phyloP scores from a whole-genome alignment of 2,797 vertebrate genomes.

The Caiman crocodilus region DNA sequence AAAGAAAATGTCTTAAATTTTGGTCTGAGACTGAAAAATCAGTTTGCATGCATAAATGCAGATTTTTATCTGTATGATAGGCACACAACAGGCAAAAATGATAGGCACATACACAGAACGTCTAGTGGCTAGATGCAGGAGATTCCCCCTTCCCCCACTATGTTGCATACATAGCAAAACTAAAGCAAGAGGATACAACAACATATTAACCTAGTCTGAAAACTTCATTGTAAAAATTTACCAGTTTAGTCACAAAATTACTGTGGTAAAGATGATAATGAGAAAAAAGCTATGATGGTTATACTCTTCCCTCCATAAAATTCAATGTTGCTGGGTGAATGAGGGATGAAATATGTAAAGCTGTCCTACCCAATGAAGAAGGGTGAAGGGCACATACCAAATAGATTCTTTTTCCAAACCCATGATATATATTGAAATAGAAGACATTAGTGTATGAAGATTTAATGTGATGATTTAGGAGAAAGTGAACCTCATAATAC shows the following conservation, averaged over 20 bases:
- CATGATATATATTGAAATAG: neutral
- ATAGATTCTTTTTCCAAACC: neutral
- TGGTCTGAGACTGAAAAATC: neutral
- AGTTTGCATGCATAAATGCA: neutral
- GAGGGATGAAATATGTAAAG: neutral
- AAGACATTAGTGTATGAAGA: neutral
- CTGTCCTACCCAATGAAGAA: neutral
- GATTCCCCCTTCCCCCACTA: neutral
- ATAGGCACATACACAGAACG: neutral
- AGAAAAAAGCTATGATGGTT: neutral
- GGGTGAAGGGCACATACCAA: neutral
- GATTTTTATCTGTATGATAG: neutral
- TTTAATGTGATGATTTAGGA: neutral
- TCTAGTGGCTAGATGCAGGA: neutral
- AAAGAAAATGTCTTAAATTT: neutral
- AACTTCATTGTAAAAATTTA: neutral
- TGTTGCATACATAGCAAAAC: neutral
- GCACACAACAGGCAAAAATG: neutral
- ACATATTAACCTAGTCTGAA: neutral
- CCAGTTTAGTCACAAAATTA: too few relatives aligned
- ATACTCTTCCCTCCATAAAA: neutral
- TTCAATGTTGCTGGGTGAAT: neutral
- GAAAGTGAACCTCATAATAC: neutral
- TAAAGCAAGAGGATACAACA: neutral
- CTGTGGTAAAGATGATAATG: too few relatives aligned